Evolutionary conservation across 2,797 vertebrate genomes (phyloP).

Genomic region (Rhabdophis nuchalis): DNA sequence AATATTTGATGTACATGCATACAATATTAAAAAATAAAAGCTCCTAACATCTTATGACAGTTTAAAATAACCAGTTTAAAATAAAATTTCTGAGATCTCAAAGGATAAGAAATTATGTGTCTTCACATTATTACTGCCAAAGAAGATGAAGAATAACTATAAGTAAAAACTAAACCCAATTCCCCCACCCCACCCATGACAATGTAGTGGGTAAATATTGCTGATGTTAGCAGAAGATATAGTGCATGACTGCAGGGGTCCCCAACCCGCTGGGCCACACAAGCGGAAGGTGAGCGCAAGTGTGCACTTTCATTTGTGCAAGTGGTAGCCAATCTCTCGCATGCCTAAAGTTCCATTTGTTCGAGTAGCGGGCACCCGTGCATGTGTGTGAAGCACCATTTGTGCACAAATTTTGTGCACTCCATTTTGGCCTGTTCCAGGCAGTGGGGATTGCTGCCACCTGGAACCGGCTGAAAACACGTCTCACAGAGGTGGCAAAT

Average conservation of each 20-base stretch:
- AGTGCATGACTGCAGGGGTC: not conserved
- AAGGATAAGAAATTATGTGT: not conserved
- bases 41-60: not conserved
- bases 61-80: not conserved
- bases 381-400: too few relatives aligned
- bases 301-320: not conserved
- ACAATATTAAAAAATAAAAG: not conserved
- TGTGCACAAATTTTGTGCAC: too few relatives aligned
- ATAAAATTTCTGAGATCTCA: not conserved
- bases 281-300: not conserved
- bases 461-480: too few relatives aligned
- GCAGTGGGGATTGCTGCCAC: too few relatives aligned
- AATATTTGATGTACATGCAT: not conserved
- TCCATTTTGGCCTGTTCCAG: too few relatives aligned
- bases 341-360: not conserved
- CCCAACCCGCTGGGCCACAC: not conserved
- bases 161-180: not conserved
- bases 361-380: too few relatives aligned
- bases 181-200: not conserved
- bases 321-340: not conserved
- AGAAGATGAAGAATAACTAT: not conserved
- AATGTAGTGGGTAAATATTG: not conserved
- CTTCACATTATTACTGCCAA: not conserved
- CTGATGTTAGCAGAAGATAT: not conserved
- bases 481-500: too few relatives aligned